Conservation (phyloP, 2,113 vertebrate genomes). For the Oreotrochilus melanogaster region DNA sequence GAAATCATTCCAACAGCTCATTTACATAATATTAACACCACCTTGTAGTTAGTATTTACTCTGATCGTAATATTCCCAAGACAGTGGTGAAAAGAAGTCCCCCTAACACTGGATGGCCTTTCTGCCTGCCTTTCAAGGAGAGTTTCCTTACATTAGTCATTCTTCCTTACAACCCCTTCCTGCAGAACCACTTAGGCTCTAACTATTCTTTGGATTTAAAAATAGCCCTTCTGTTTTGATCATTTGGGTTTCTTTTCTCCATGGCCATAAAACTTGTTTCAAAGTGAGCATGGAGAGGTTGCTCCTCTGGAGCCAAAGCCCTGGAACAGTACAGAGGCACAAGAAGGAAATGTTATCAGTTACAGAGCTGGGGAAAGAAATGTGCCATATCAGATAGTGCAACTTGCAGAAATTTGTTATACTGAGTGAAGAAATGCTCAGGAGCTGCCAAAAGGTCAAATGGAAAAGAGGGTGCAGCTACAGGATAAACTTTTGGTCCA, state of each 20-base stretch:
- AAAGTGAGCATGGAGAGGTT: background rate
- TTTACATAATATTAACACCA: background rate
- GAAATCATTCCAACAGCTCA: background rate
- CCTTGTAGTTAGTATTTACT: background rate
- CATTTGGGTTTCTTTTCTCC: background rate
- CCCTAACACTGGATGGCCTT: background rate
- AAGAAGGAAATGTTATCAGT: background rate
- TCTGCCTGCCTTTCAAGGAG: background rate
- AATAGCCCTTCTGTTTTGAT: conserved; percentile 14
- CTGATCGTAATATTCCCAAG: background rate
- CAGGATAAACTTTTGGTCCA: background rate
- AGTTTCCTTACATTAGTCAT: background rate
- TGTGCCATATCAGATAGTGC: background rate
- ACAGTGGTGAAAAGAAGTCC: background rate
- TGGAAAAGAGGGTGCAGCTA: background rate
- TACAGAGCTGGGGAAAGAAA: background rate
- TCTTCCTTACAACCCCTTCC: background rate
- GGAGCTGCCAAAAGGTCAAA: background rate
- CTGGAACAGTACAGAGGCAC: background rate
- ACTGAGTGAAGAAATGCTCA: background rate
- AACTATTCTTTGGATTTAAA: background rate
- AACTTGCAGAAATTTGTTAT: background rate
- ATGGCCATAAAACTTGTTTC: background rate
- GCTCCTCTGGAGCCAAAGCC: background rate
- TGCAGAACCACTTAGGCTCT: conserved; percentile 1